phyloP scores from a whole-genome alignment of 2,113 vertebrate genomes.

The Vireo altiloquus region DNA sequence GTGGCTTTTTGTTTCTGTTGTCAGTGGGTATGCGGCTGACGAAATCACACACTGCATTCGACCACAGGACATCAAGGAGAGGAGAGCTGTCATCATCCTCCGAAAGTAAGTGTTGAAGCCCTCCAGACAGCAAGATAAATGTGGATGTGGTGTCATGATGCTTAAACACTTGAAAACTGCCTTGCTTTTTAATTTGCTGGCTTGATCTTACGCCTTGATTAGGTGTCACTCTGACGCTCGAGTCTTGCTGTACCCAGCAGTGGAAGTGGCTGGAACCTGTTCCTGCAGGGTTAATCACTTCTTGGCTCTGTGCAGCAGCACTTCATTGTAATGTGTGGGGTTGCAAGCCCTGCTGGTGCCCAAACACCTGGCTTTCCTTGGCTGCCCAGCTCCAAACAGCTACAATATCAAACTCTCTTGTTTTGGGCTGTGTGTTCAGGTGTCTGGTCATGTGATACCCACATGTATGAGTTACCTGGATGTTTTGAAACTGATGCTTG shows the following conservation, averaged over 20 bases:
- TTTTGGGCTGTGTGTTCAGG: neutral
- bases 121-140: neutral
- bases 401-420: neutral
- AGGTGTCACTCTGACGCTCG: neutral
- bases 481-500: neutral
- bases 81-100: conserved; percentile 96
- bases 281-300: neutral
- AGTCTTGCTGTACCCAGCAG: rapidly evolving
- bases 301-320: neutral
- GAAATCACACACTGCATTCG: conserved; percentile 98
- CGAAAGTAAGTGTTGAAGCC: conserved; percentile 86
- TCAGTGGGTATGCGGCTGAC: conserved; percentile 95
- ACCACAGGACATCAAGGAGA: conserved; percentile 96
- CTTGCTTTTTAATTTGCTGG: neutral
- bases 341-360: neutral
- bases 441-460: neutral
- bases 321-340: neutral
- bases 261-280: neutral
- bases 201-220: neutral
- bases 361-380: neutral
- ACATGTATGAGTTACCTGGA: neutral
- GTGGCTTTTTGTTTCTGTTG: conserved; percentile 40
- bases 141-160: neutral
- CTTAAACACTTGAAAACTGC: neutral
- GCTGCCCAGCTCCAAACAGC: neutral